Evolutionary conservation across 2,797 vertebrate species (phyloP).

Genomic region (Potorous gilbertii): DNA sequence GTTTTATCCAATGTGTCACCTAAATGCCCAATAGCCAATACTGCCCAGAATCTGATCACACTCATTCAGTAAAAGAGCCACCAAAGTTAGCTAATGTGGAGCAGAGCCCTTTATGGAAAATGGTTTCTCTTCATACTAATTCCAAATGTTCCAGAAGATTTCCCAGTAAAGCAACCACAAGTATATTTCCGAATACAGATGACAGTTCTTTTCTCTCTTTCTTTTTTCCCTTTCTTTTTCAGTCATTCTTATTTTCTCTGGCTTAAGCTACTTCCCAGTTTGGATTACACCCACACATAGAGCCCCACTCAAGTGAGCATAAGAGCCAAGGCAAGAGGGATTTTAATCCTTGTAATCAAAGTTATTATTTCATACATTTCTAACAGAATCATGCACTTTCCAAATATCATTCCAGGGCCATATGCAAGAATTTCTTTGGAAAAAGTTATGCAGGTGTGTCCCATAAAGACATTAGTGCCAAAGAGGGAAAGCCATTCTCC

Average conservation of each 20-base stretch:
- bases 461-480: not conserved
- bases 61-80: not conserved
- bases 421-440: not conserved
- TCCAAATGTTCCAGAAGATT: conserved; percentile 16
- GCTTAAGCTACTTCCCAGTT: conserved; percentile 47
- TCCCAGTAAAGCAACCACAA: conserved; percentile 51
- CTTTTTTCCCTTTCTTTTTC: conserved; percentile 38
- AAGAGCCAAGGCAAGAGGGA: conserved; percentile 50
- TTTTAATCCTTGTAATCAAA: conserved; percentile 57
- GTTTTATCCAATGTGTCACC: not conserved
- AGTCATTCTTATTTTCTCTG: conserved; percentile 67
- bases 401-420: conserved; percentile 12
- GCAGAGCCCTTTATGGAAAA: not conserved
- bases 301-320: conserved; percentile 35
- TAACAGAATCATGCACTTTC: conserved; percentile 27
- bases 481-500: not conserved
- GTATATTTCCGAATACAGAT: conserved; percentile 30
- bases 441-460: conserved; percentile 27
- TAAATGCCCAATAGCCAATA: not conserved
- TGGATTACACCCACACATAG: conserved; percentile 53
- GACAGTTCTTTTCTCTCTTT: conserved; percentile 16
- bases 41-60: not conserved
- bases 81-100: not conserved
- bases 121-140: conserved; percentile 7
- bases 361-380: conserved; percentile 61